These are phyloP conservation scores for Gopherus flavomarginatus DNA, from an alignment of 2,113 vertebrate species.

Conservation along the genomic window DNA sequence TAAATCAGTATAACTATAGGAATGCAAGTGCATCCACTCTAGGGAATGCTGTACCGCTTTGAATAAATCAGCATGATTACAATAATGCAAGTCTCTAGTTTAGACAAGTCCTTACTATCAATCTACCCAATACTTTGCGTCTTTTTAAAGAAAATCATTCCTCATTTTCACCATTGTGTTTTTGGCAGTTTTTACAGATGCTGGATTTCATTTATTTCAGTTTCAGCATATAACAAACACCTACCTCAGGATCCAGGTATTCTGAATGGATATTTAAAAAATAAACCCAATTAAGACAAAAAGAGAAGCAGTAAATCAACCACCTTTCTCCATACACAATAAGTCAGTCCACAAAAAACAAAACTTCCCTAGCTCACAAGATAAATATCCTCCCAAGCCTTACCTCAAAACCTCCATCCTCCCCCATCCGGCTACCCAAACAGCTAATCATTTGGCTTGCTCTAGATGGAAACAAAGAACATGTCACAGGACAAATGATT, in stretches of 20 bases:
- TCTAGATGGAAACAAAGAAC: neutral
- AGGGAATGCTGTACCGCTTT: neutral
- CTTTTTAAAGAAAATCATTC: neutral
- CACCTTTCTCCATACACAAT: neutral
- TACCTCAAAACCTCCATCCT: neutral
- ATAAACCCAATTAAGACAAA: neutral
- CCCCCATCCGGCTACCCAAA: rapidly evolving
- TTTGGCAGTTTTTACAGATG: neutral
- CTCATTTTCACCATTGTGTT: neutral
- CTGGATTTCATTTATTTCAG: neutral
- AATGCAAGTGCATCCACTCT: neutral
- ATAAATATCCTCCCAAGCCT: neutral
- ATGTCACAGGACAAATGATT: neutral
- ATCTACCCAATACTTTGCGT: neutral
- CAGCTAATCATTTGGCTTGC: neutral
- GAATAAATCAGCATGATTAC: neutral
- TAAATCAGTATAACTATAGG: neutral
- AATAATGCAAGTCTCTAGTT: neutral
- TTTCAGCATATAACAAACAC: neutral
- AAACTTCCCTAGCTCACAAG: neutral
- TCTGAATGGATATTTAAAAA: neutral
- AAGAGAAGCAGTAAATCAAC: neutral
- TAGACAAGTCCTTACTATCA: neutral
- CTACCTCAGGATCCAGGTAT: neutral
- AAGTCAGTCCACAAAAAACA: neutral